phyloP scores from a whole-genome alignment of 35 echinoderm and acorn worm genomes.

The Apostichopus japonicus region DNA sequence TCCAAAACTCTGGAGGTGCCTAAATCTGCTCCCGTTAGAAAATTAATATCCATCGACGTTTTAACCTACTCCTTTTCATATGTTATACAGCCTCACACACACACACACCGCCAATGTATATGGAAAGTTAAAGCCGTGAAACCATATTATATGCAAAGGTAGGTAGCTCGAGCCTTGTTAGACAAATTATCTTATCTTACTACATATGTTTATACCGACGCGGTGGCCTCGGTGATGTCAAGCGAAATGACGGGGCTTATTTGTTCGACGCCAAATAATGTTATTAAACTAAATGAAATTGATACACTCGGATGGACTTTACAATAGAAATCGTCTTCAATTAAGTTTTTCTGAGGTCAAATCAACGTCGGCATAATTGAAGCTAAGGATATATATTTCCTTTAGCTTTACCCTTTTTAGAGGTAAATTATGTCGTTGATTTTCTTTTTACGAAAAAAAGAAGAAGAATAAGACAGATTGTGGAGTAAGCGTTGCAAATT shows the following conservation, averaged over 20 bases:
- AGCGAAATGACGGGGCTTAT: background rate
- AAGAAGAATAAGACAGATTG: background rate
- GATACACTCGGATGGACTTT: constrained; percentile 4
- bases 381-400: too few relatives aligned
- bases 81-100: background rate
- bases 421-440: background rate
- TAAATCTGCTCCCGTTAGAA: background rate
- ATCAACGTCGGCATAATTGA: too few relatives aligned
- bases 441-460: background rate
- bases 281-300: constrained; percentile 25
- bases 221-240: background rate
- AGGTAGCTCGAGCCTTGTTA: background rate
- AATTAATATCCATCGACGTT: background rate
- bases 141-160: background rate
- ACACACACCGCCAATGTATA: background rate
- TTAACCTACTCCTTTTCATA: background rate
- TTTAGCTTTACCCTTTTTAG: too few relatives aligned
- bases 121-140: background rate
- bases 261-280: constrained; percentile 29
- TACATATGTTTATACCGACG: background rate
- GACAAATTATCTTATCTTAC: too few relatives aligned
- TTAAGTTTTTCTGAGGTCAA: too few relatives aligned
- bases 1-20: background rate
- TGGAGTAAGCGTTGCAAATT: background rate
- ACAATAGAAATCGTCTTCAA: background rate